Conservation (phyloP, 2,113 vertebrate genomes). For the Poicephalus gulielmi region DNA sequence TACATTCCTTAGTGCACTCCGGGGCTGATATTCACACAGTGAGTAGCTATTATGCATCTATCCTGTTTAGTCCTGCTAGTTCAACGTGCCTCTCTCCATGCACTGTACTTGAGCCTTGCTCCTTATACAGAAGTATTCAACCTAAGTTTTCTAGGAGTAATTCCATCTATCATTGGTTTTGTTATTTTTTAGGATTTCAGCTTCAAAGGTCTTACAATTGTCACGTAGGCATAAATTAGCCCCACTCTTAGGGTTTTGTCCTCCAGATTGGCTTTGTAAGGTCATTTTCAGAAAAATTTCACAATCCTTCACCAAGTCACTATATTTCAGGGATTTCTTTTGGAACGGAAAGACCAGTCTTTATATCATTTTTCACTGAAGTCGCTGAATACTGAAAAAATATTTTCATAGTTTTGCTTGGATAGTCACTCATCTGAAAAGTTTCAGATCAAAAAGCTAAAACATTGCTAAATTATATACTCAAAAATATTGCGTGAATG, state of each 20-base stretch:
- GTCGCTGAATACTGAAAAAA: not conserved
- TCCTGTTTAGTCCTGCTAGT: not conserved
- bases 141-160: not conserved
- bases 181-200: not conserved
- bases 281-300: not conserved
- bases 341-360: not conserved
- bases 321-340: not conserved
- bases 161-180: not conserved
- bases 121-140: not conserved
- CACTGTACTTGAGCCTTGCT: not conserved
- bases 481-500: not conserved
- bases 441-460: not conserved
- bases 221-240: not conserved
- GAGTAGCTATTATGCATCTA: not conserved
- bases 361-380: not conserved
- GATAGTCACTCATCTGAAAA: not conserved
- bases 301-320: not conserved
- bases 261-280: not conserved
- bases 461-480: not conserved
- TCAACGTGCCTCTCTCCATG: not conserved
- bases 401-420: not conserved
- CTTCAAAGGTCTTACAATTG: not conserved
- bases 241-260: not conserved
- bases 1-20: not conserved
- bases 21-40: not conserved